phyloP scores from a whole-genome alignment of 2,113 vertebrate genomes.

The Lycocorax pyrrhopterus region DNA sequence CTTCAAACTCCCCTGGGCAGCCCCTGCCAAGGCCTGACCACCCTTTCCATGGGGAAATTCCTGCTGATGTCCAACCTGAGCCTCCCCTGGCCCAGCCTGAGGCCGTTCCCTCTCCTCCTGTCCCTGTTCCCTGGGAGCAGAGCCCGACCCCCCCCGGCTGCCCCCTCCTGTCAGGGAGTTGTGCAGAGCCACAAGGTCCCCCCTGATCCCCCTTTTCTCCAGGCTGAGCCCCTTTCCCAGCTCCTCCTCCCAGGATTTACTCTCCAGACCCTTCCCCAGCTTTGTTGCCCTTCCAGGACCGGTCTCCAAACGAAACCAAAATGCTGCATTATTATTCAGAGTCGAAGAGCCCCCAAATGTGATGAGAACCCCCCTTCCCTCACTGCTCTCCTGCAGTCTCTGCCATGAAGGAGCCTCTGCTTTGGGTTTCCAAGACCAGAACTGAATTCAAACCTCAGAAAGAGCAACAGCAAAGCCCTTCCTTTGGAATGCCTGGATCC shows the following conservation, averaged over 20 bases:
- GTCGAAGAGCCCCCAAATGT: background rate
- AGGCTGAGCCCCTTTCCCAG: background rate
- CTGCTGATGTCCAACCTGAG: background rate
- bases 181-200: background rate
- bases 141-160: background rate
- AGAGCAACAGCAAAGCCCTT: background rate
- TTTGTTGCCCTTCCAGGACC: background rate
- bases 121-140: background rate
- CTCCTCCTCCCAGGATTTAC: background rate
- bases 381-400: background rate
- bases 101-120: background rate
- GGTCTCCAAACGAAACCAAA: background rate
- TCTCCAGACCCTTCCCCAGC: background rate
- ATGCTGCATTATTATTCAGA: background rate
- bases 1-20: background rate
- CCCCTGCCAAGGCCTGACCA: rapidly evolving
- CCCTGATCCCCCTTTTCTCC: background rate
- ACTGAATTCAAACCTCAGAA: background rate
- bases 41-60: background rate
- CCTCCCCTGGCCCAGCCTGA: background rate
- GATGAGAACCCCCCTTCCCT: background rate
- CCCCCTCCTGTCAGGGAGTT: background rate
- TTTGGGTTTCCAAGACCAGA: background rate
- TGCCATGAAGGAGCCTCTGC: background rate
- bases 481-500: background rate